A percentile compares a stretch with the other conserved stretches of the same genome.
These are phyloP conservation scores for Thalassoma bifasciatum DNA, from an alignment of 2,113 vertebrate species.

Conservation along the genomic window DNA sequence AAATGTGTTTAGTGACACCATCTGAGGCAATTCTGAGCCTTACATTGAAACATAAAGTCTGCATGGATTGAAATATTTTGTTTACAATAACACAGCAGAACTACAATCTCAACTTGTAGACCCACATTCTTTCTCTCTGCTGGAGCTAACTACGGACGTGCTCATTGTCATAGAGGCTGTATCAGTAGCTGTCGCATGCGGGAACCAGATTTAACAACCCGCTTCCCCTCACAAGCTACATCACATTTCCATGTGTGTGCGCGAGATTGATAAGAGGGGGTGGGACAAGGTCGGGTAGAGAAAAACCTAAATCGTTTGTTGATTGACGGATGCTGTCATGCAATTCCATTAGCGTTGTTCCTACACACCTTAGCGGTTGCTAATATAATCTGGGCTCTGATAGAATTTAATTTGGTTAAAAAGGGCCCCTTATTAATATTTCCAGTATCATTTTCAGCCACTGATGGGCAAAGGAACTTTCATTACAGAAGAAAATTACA, in stretches of 20 bases:
- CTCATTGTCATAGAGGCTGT: slow-evolving; percentile 1
- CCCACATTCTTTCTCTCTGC: slow-evolving; percentile 4
- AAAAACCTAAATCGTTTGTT: slow-evolving; percentile 63
- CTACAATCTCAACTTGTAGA: slow-evolving; percentile 17
- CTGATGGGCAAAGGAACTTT: slow-evolving; percentile 77
- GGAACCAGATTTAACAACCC: slow-evolving; percentile 24
- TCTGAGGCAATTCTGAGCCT: slow-evolving; percentile 41
- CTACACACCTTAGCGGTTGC: slow-evolving; percentile 74
- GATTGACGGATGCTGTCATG: slow-evolving; percentile 80
- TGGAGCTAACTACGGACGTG: slow-evolving; percentile 8
- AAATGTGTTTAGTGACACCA: slow-evolving; percentile 52
- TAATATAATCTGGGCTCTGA: slow-evolving; percentile 81
- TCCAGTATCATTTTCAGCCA: slow-evolving; percentile 79
- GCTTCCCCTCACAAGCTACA: slow-evolving; percentile 3
- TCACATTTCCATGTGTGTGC: slow-evolving; percentile 20
- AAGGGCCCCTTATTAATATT: slow-evolving; percentile 81
- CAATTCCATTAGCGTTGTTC: slow-evolving; percentile 77
- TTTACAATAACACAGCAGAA: slow-evolving; percentile 30
- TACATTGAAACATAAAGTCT: slow-evolving; percentile 27
- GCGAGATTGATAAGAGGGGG: slow-evolving; percentile 57
- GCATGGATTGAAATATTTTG: slow-evolving; percentile 20
- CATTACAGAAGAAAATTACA: slow-evolving; percentile 80
- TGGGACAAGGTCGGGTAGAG: slow-evolving; percentile 54
- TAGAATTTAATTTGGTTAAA: slow-evolving; percentile 82
- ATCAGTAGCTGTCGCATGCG: slow-evolving; percentile 1